These are phyloP conservation scores for Leucophenga varia DNA, from an alignment of 1,140 invertebrate genomes.

Conservation along the genomic window DNA sequence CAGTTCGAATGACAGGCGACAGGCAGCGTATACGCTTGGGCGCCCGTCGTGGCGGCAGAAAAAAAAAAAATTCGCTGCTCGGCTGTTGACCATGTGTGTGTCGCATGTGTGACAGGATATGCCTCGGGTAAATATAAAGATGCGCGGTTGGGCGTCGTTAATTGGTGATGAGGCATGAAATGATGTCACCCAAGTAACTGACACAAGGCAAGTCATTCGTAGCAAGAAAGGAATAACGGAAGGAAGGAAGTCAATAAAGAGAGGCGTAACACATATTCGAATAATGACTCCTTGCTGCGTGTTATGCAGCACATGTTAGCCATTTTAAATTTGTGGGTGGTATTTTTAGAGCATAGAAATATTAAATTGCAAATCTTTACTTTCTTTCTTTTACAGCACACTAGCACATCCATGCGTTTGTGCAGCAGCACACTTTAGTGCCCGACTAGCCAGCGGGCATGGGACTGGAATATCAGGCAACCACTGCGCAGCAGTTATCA, in stretches of 20 bases:
- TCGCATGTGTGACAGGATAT: constrained; percentile 35
- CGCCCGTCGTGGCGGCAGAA: constrained; percentile 1
- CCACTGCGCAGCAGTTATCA: constrained; percentile 24
- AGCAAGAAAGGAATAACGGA: constrained; percentile 42
- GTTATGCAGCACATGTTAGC: constrained; percentile 44
- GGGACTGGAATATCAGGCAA: constrained; percentile 21
- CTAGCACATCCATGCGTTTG: no score
- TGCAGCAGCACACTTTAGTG: constrained; percentile 33
- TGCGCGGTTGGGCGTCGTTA: constrained; percentile 32
- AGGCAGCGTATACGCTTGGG: no score
- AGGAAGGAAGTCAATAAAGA: no score
- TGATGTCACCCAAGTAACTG: constrained; percentile 51
- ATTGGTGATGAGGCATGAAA: constrained; percentile 52
- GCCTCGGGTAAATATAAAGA: background rate
- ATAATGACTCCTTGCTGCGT: constrained; percentile 15
- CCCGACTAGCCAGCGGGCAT: constrained; percentile 14
- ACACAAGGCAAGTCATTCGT: no score
- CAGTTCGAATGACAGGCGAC: constrained; percentile 2
- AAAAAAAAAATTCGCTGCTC: background rate
- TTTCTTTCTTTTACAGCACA: no score
- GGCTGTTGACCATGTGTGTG: constrained; percentile 47
- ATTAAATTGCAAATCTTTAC: no score
- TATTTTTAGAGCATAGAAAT: no score
- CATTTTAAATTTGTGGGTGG: no score
- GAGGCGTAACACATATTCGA: no score